Base-by-base conservation (phyloP, 1,140 invertebrate species). In the Drosophila pruinosa region DNA sequence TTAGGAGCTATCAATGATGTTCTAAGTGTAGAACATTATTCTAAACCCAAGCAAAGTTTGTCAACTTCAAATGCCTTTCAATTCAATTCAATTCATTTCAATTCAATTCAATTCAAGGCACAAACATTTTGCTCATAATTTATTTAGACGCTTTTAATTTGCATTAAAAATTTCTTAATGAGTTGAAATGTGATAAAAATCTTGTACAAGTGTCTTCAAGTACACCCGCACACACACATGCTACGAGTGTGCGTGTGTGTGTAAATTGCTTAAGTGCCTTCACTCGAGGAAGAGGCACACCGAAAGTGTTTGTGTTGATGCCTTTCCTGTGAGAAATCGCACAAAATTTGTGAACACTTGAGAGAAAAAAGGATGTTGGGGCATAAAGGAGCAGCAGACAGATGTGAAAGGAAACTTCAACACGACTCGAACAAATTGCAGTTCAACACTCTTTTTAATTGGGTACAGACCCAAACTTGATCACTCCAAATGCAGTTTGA, bases 281-380 rank as follows among this genome's bases (percentile, higher is more conserved):
- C 52, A 57, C 65, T 64, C 62, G 15, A 45, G 39, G 39, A 45
- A 10, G 31, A 45, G 48, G 45, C 68, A 76, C 64, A 76, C 64
- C 57, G 68, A 63, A 76, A 90, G 89, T 90, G 89, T 90, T 90
- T 90, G 71, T 67, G 56, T 78, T 90, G 75, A 86, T 89, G 83
- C 89, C 89, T 90, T 90, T 85, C 89, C 89, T 90, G 89, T 90
- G 74, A 90, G 85, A 88, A 89, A 89, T 88, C 82, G 82, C 82
- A 71, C 83, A 83, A 88, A 58, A 62, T 79, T 64, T 65, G 45
- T 72, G 64, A 75, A 79, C 78, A 78, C 78, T 86, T 74, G 17
- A 72, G 36, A 47, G 28, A 56, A 15, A 21, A 41, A 62, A 34
- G 26, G 28, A 50, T 45, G 36, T 34, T 34, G 28, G 0, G 4